Base-by-base conservation (phyloP, 2,888 invertebrate species). In the Meta bourneti region DNA sequence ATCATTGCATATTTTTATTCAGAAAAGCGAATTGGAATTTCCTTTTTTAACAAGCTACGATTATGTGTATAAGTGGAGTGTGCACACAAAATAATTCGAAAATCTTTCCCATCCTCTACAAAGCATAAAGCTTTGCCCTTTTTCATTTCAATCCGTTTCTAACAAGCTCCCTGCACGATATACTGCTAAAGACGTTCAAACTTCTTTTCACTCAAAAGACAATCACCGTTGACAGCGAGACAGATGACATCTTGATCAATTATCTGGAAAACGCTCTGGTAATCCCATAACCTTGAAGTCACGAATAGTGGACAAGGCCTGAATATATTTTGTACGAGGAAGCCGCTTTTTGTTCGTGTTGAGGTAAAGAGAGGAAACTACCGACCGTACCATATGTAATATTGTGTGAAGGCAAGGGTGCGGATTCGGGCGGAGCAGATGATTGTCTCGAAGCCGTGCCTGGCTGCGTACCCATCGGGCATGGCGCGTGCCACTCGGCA, bases 311-410 rank as follows among this genome's bases (percentile, higher is more conserved):
- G 86, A 86, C 70, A 78, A 86, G 86, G 78, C 78, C 86, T 78
- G 78, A n/a, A 80, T 72, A 52, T 49, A 74, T 87, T 51, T 9
- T 8, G 80, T n/a, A 75, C 54, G 70, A 7, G 16, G 54, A 34
- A 34, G 4, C 34, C 34, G 34, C 34, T 34, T 34, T 34, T 34
- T 34, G 34, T 34, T 34, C 34, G 34, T 34, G 34, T 34, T 34
- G 34, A 34, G 34, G 8, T n/a, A 77, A 11, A 51, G 77, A 77
- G 13, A 85, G 20, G 51, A 19, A 69, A 16, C 69, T 34, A 70
- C 80, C n/a, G 69, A 79, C 71, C 92, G 75, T 89, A 93, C 93
- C 93, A 93, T 19, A 93, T 78, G 88, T 82, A 93, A 84, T 91
- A 93, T 84, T 93, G 93, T 85, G 84, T 86, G 52, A 93, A 91